These are phyloP conservation scores for Rhingia campestris DNA, from an alignment of 2,888 invertebrate genomes.

Conservation along the genomic window DNA sequence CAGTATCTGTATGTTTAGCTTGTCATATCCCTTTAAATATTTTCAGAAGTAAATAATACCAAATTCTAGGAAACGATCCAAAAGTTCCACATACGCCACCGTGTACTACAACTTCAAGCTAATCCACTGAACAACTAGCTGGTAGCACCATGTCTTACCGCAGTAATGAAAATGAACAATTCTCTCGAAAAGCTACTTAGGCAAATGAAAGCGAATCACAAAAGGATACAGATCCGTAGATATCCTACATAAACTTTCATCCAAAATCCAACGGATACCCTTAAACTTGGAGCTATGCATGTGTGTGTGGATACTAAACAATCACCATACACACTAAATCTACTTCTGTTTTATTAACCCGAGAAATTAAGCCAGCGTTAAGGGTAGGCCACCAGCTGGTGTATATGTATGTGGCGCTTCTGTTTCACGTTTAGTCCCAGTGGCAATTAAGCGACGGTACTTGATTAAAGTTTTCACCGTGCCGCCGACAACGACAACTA, in stretches of 20 bases:
- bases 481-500: slow-evolving; percentile 25
- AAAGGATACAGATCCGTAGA: slow-evolving; percentile 27
- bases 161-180: slow-evolving; percentile 59
- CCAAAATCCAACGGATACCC: slow-evolving; percentile 20
- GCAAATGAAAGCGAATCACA: slow-evolving; percentile 64
- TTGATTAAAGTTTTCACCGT: slow-evolving; percentile 72
- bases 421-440: slow-evolving; percentile 33
- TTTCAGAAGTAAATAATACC: too few relatives aligned
- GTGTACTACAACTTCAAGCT: not conserved
- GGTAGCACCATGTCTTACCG: slow-evolving; percentile 25
- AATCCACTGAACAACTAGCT: not conserved
- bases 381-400: slow-evolving; percentile 53
- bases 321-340: slow-evolving; percentile 66
- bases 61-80: not conserved
- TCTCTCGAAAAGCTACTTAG: slow-evolving; percentile 46
- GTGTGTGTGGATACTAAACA: slow-evolving; percentile 47
- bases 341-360: slow-evolving; percentile 71
- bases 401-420: slow-evolving; percentile 33
- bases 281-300: slow-evolving; percentile 16
- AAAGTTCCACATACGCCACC: slow-evolving; percentile 31
- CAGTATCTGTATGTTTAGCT: too few relatives aligned
- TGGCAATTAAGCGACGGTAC: slow-evolving; percentile 69
- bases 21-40: too few relatives aligned
- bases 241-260: slow-evolving; percentile 35
- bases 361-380: slow-evolving; percentile 58